Conservation (phyloP, 2,797 vertebrate species). For the Sebastes iracundus region DNA sequence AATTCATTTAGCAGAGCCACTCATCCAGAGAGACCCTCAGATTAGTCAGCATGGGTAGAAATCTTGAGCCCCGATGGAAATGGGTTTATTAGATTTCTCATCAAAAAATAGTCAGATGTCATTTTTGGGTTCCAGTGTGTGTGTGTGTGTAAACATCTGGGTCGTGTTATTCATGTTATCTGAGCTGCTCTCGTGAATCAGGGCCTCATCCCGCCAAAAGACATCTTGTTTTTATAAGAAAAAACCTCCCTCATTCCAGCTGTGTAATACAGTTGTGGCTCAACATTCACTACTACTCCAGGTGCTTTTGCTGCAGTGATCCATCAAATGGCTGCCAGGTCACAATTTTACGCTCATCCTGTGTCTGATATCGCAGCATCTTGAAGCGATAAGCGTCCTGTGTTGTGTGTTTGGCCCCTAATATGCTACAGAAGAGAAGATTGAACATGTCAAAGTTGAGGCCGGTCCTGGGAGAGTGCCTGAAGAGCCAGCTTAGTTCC, state of each 20-base stretch:
- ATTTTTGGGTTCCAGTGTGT: neutral
- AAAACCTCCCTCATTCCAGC: constrained; percentile 31
- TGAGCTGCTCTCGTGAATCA: constrained; percentile 39
- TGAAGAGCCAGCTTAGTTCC: constrained; percentile 42
- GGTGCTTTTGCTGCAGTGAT: constrained; percentile 20
- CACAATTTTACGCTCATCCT: constrained; percentile 7
- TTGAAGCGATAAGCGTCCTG: constrained; percentile 20
- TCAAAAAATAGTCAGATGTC: constrained; percentile 6
- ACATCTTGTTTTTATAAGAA: constrained; percentile 25
- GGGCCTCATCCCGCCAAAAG: constrained; percentile 34
- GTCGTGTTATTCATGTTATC: constrained; percentile 32
- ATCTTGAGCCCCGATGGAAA: constrained; percentile 4
- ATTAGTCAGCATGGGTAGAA: constrained; percentile 31
- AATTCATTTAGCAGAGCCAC: constrained; percentile 63
- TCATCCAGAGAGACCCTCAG: constrained; percentile 53
- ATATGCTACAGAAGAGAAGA: constrained; percentile 15
- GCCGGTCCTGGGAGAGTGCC: constrained; percentile 16
- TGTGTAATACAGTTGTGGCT: constrained; percentile 15
- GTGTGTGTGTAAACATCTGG: constrained; percentile 42
- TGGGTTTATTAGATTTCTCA: constrained; percentile 1
- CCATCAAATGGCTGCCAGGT: constrained; percentile 5
- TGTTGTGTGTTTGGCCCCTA: constrained; percentile 15
- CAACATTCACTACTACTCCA: constrained; percentile 4
- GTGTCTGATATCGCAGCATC: constrained; percentile 1
- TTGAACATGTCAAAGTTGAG: constrained; percentile 29